phyloP scores from a whole-genome alignment of 2,113 vertebrate genomes.

The Athene cunicularia region DNA sequence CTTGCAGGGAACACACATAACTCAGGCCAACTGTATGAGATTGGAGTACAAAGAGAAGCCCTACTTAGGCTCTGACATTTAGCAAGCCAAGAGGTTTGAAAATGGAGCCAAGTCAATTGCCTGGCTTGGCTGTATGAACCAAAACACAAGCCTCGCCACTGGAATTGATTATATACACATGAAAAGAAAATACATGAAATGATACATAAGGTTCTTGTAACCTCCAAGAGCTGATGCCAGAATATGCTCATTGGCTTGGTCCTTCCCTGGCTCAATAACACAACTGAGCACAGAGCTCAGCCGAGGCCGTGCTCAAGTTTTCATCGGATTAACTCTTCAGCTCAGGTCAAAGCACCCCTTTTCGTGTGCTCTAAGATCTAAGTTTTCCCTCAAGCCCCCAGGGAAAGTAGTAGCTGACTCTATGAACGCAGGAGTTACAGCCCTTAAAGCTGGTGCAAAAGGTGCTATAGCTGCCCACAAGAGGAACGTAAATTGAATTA shows the following conservation, averaged over 20 bases:
- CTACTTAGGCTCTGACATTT: constrained; percentile 50
- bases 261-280: constrained; percentile 22
- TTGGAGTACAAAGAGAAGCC: constrained; percentile 46
- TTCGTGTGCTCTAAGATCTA: neutral
- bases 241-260: constrained; percentile 45
- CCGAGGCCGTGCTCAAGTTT: neutral
- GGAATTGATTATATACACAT: constrained; percentile 70
- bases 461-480: neutral
- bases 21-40: constrained; percentile 38
- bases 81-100: constrained; percentile 58
- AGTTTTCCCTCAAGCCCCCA: neutral
- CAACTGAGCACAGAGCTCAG: neutral
- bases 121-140: constrained; percentile 60
- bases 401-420: neutral
- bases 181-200: constrained; percentile 71
- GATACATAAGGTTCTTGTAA: constrained; percentile 72
- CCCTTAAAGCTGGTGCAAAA: neutral
- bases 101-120: constrained; percentile 56
- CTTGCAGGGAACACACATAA: constrained; percentile 24
- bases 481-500: constrained; percentile 15
- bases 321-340: constrained; percentile 54
- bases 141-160: constrained; percentile 67
- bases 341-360: neutral
- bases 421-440: neutral
- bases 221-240: constrained; percentile 43